Conservation (phyloP, 2,113 vertebrate species). For the Falco punctatus region DNA sequence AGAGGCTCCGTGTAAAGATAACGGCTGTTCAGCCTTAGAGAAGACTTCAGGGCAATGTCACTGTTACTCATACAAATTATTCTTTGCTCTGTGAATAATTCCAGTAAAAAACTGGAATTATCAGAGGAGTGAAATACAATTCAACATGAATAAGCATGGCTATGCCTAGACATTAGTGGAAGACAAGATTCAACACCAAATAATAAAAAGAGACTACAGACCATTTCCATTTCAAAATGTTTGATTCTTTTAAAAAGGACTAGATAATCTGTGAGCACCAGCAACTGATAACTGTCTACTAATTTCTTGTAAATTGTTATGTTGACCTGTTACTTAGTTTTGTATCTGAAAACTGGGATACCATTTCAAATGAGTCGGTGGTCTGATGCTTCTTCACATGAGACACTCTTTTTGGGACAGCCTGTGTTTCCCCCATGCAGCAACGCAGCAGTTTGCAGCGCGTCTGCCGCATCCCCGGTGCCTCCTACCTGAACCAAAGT, state of each 20-base stretch:
- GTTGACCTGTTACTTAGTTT: not conserved
- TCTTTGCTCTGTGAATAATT: not conserved
- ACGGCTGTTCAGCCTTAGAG: not conserved
- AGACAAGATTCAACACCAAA: not conserved
- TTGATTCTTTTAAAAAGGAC: not conserved
- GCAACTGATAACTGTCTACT: fast-evolving
- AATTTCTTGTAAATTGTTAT: fast-evolving
- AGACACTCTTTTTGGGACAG: not conserved
- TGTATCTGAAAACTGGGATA: not conserved
- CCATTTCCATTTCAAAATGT: not conserved
- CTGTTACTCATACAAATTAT: not conserved
- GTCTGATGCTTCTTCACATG: not conserved
- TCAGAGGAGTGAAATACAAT: not conserved
- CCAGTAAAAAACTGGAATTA: not conserved
- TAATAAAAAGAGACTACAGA: not conserved
- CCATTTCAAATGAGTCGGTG: not conserved
- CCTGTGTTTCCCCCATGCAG: not conserved
- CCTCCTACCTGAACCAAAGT: slow-evolving; percentile 10
- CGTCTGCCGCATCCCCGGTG: not conserved
- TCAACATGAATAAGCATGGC: not conserved
- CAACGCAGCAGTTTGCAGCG: not conserved
- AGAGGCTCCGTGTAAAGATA: not conserved
- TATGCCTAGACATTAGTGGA: not conserved
- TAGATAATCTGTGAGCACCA: not conserved
- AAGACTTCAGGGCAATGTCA: not conserved